Evolutionary conservation across 2,888 invertebrate genomes (phyloP).

Genomic region (Andrena camellia): DNA sequence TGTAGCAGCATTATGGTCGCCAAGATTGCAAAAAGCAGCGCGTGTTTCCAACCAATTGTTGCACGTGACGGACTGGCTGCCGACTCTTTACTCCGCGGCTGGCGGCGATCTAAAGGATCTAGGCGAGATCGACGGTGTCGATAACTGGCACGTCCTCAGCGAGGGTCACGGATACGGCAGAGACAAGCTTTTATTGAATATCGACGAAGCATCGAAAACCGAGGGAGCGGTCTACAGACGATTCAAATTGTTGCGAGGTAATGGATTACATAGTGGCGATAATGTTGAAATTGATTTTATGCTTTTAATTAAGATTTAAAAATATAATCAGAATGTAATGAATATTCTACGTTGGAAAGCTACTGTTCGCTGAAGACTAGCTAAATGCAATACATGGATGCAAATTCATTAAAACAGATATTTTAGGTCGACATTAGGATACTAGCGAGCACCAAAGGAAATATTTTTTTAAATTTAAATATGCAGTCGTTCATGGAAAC

Average conservation of each 20-base stretch:
- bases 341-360: too few relatives aligned
- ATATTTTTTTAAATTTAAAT: too few relatives aligned
- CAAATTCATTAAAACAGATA: too few relatives aligned
- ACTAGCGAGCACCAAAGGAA: too few relatives aligned
- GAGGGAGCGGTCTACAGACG: constrained; percentile 81
- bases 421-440: too few relatives aligned
- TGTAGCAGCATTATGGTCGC: constrained; percentile 89
- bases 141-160: constrained; percentile 86
- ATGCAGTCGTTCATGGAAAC: too few relatives aligned
- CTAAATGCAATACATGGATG: too few relatives aligned
- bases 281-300: too few relatives aligned
- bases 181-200: constrained; percentile 86
- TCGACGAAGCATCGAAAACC: constrained; percentile 84
- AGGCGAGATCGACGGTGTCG: constrained; percentile 85
- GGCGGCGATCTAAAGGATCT: constrained; percentile 84
- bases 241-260: constrained; percentile 81
- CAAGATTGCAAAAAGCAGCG: constrained; percentile 86
- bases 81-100: constrained; percentile 89
- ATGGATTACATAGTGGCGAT: not conserved
- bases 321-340: too few relatives aligned
- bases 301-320: too few relatives aligned
- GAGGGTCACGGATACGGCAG: constrained; percentile 82
- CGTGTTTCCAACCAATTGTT: constrained; percentile 88
- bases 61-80: constrained; percentile 90
- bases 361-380: too few relatives aligned